Conservation (phyloP, 2,888 invertebrate genomes). For the Fissipunctia ypsillon region DNA sequence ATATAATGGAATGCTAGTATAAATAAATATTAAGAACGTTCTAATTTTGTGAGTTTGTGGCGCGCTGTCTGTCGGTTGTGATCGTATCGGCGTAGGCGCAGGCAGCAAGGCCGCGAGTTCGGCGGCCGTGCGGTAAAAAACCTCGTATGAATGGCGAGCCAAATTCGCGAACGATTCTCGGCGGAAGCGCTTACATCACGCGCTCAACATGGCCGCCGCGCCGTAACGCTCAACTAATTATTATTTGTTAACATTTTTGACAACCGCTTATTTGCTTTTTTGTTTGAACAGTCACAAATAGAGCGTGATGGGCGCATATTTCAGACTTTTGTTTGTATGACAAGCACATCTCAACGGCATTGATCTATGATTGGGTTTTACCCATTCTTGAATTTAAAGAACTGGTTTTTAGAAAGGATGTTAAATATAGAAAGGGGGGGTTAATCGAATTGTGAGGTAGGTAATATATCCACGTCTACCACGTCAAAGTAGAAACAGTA, state of each 20-base stretch:
- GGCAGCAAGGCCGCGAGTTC: conserved; percentile 85
- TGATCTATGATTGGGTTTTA: conserved; percentile 20
- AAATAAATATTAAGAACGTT: conserved; percentile 74
- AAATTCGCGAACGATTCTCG: conserved; percentile 77
- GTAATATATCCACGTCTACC: conserved; percentile 3
- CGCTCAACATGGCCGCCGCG: conserved; percentile 70
- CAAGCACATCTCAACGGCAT: conserved; percentile 13
- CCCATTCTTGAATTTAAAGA: neutral
- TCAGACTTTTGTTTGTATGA: conserved; percentile 23
- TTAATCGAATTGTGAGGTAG: neutral
- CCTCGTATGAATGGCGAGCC: conserved; percentile 86
- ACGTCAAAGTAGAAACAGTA: conserved; percentile 19
- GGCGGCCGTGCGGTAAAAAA: conserved; percentile 84
- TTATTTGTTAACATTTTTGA: conserved; percentile 65
- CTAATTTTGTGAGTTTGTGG: conserved; percentile 79
- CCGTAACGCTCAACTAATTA: conserved; percentile 61
- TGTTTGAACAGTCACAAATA: conserved; percentile 45
- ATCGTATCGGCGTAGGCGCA: conserved; percentile 79
- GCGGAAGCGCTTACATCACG: conserved; percentile 83
- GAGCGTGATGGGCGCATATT: conserved; percentile 33
- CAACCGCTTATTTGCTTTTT: conserved; percentile 51
- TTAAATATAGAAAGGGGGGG: conserved; percentile 2
- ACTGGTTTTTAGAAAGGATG: neutral
- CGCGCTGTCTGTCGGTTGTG: conserved; percentile 72
- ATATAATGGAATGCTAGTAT: conserved; percentile 58